phyloP scores from a whole-genome alignment of 2,888 invertebrate species.

The Drosophila prolongata region DNA sequence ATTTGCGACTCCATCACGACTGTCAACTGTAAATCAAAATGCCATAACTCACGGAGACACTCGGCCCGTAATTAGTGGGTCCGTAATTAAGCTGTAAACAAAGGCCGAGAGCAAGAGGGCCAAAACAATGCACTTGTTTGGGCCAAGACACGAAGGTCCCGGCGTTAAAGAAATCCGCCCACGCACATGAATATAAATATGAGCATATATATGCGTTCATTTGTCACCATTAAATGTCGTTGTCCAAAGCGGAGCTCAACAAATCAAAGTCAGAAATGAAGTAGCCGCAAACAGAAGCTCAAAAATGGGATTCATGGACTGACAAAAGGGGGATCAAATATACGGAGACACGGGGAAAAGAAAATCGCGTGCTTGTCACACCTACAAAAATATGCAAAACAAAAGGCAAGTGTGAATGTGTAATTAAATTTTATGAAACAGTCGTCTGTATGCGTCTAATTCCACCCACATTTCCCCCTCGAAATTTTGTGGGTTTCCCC shows the following conservation, averaged over 20 bases:
- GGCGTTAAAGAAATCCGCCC: constrained; percentile 24
- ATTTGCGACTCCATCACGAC: constrained; percentile 53
- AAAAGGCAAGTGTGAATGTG: constrained; percentile 68
- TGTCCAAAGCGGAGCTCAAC: constrained; percentile 30
- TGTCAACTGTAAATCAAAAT: constrained; percentile 74
- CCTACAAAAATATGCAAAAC: constrained; percentile 34
- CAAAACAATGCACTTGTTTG: constrained; percentile 26
- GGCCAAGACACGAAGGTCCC: constrained; percentile 36
- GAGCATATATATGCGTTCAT: constrained; percentile 12
- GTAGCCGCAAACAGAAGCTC: constrained; percentile 44
- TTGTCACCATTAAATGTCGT: constrained; percentile 41
- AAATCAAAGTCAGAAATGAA: constrained; percentile 46
- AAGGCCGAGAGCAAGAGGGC: constrained; percentile 19
- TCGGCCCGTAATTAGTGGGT: constrained; percentile 63
- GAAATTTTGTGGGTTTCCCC: background rate
- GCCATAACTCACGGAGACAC: constrained; percentile 69
- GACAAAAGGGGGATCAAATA: background rate
- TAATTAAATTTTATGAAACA: constrained; percentile 78
- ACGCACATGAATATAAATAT: constrained; percentile 37
- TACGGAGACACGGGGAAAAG: background rate
- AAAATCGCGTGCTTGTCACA: constrained; percentile 48
- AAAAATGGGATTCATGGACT: constrained; percentile 20
- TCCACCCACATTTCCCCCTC: constrained; percentile 11
- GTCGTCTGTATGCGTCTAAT: constrained; percentile 43
- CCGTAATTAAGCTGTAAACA: constrained; percentile 66